Evolutionary conservation across 2,888 invertebrate genomes (phyloP), one percentile per base, ranked within the genome.

Genomic region (Morpho deidamia): DNA sequence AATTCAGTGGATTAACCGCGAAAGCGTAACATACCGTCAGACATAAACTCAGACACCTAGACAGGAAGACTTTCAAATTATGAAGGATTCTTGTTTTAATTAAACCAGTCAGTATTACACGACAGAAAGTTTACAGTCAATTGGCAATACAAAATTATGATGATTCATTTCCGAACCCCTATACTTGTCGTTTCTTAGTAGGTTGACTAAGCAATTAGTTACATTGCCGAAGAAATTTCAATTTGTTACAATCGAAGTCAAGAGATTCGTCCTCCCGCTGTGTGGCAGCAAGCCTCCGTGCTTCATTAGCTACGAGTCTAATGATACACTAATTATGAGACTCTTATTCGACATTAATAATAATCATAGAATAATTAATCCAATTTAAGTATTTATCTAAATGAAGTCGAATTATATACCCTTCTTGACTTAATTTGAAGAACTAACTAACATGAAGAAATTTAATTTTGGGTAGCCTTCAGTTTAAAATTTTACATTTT

Each of bases 281-380:
- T 62, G 69, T 62, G 71, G 61, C 70, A 67, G 71, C 72, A 65
- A 70, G 70, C 66, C 70, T 67, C 63, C 68, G 63, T 74, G 78
- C 71, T 71, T 72, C 85, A 83, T 83, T 83, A 74, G 71, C 68
- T 81, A 63, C 72, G 64, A 77, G 73, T 81, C 85, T 84, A 86
- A 86, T 83, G 80, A 84, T 83, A 81, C 78, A 79, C 77, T 88
- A 86, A 88, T 89, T 84, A 85, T 71, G 72, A 77, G 23, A 23
- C 23, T 23, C 23, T 23, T 23, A 85, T 89, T 87, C 78, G 81
- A 83, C 74, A 81, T 23, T 23, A 23, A 23, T n/a, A n/a, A 23
- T 23, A 23, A 23, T 23, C 23, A 1, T 23, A 23, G 2, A 23
- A 23, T 5, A 23, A 23, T 23, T 23, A 23, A 5, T 23, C 23